A percentile compares a stretch with the other conserved stretches of the same genome.
Evolutionary conservation across 1,140 invertebrate species (phyloP).

Genomic region (Drosophila ambigua): DNA sequence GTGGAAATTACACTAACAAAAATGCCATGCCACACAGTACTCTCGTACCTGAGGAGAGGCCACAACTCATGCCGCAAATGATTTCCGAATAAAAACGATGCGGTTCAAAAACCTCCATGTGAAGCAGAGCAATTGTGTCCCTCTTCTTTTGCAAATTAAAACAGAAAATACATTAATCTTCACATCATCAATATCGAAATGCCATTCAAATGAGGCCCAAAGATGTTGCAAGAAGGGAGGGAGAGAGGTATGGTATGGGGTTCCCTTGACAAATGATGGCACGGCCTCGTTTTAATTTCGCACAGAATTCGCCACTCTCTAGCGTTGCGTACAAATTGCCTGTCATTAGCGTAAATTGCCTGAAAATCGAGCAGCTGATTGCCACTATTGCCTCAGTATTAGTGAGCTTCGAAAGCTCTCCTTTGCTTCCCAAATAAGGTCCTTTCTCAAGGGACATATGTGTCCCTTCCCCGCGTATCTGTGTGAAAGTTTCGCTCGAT

Average conservation of each 20-base stretch:
- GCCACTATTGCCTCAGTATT: slow-evolving; percentile 1
- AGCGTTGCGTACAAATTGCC: slow-evolving; percentile 55
- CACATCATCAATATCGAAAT: slow-evolving; percentile 42
- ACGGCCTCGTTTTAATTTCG: slow-evolving; percentile 56
- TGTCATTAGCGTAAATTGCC: slow-evolving; percentile 64
- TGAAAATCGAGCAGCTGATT: slow-evolving; percentile 6
- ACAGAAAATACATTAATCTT: slow-evolving; percentile 61
- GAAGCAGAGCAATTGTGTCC: neutral
- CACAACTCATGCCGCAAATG: slow-evolving; percentile 27
- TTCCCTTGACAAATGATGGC: slow-evolving; percentile 68
- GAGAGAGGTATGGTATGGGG: slow-evolving; percentile 26
- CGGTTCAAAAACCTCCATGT: slow-evolving; percentile 54
- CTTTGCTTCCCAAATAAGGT: neutral
- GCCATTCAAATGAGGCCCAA: slow-evolving; percentile 51
- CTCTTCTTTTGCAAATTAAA: slow-evolving; percentile 10
- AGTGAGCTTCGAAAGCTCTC: slow-evolving; percentile 8
- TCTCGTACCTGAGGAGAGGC: slow-evolving; percentile 24
- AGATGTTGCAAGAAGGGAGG: neutral
- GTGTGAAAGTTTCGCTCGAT: slow-evolving; percentile 1
- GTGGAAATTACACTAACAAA: slow-evolving; percentile 52
- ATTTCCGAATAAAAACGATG: slow-evolving; percentile 34
- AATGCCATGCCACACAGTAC: slow-evolving; percentile 18
- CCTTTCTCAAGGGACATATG: neutral
- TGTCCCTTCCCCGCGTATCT: no score
- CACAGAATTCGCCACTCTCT: slow-evolving; percentile 37